Conservation (phyloP, 2,113 vertebrate genomes). For the Jaculus jaculus region DNA sequence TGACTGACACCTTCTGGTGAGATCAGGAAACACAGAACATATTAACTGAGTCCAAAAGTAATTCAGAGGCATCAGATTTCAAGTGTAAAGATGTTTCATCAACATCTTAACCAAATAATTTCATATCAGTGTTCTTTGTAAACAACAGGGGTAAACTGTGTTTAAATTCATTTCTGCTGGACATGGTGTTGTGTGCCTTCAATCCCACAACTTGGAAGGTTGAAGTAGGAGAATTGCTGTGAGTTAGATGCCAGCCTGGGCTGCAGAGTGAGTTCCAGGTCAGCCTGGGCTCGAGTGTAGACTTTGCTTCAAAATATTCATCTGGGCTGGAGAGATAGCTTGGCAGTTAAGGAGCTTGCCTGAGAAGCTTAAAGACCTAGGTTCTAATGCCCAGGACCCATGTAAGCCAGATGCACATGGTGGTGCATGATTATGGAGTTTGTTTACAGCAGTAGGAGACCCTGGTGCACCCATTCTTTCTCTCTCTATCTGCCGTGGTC, state of each 20-base stretch:
- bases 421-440: too few relatives aligned
- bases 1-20: slow-evolving; percentile 74
- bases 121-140: slow-evolving; percentile 23
- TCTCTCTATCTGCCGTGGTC: too few relatives aligned
- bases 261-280: not conserved
- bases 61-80: slow-evolving; percentile 37
- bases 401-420: too few relatives aligned
- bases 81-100: slow-evolving; percentile 11
- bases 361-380: too few relatives aligned
- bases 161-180: slow-evolving; percentile 8
- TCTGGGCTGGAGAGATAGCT: too few relatives aligned
- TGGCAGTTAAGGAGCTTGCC: too few relatives aligned
- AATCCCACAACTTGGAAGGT: not conserved
- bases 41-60: slow-evolving; percentile 32
- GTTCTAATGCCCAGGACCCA: too few relatives aligned
- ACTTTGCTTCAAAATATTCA: not conserved
- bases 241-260: not conserved
- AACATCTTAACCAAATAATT: slow-evolving; percentile 52
- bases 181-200: too few relatives aligned
- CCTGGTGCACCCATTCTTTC: too few relatives aligned
- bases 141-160: not conserved
- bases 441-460: too few relatives aligned
- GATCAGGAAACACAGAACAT: slow-evolving; percentile 1
- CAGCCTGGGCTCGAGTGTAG: not conserved
- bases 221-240: not conserved